These are phyloP conservation scores for Neocloeon triangulifer DNA, from an alignment of 1,140 invertebrate genomes.

Conservation along the genomic window DNA sequence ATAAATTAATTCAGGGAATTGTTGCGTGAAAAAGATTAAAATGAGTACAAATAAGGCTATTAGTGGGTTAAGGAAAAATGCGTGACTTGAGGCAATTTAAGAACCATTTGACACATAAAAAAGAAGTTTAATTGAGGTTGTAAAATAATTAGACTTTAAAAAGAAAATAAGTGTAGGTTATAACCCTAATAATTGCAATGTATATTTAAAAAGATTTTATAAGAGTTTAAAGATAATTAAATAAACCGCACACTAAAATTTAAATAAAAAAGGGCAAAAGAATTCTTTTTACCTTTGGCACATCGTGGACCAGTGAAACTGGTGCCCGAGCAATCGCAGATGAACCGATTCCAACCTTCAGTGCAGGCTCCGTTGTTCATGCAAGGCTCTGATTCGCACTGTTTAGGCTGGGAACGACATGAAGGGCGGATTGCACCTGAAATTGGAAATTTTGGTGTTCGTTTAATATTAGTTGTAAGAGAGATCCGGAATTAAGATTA, in stretches of 20 bases:
- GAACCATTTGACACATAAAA: too few species aligned
- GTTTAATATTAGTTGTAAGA: too few species aligned
- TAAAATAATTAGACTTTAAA: too few species aligned
- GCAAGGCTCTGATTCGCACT: constrained; percentile 69
- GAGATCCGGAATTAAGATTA: too few species aligned
- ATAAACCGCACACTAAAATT: too few species aligned
- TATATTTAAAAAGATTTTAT: background rate
- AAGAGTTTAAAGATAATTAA: too few species aligned
- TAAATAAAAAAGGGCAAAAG: too few species aligned
- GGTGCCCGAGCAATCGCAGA: constrained; percentile 86
- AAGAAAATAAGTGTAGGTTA: background rate
- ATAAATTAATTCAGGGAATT: too few species aligned
- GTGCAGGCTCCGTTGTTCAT: constrained; percentile 72
- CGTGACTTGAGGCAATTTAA: too few species aligned
- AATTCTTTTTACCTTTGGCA: constrained; percentile 45
- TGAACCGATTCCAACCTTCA: constrained; percentile 90
- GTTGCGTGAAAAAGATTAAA: too few species aligned
- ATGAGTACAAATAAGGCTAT: too few species aligned
- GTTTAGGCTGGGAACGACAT: constrained; percentile 55
- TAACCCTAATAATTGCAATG: background rate
- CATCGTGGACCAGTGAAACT: constrained; percentile 79
- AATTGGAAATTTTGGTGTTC: constrained; percentile 17
- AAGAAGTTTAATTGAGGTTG: too few species aligned
- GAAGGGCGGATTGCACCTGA: constrained; percentile 63
- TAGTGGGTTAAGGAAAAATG: constrained; percentile 1